Base-by-base conservation (phyloP, 2,797 vertebrate species). In the Pangasius larnaudii region DNA sequence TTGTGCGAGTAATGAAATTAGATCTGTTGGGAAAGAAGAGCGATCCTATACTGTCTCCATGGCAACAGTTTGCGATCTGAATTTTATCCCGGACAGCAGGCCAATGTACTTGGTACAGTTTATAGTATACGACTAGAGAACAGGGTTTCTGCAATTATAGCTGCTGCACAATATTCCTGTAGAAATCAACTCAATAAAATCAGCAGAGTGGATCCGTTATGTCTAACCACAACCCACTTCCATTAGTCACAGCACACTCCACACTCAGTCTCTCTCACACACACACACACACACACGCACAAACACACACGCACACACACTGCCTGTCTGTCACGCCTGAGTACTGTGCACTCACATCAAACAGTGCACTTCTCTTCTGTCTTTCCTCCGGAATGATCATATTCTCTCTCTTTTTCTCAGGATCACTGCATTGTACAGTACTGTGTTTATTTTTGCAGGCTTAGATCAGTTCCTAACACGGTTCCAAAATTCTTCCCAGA, bases 1-100 rank as follows among this genome's bases (percentile, higher is more conserved):
- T 87, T 87, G 46, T 58, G 39, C 24, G 63, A 71, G 51, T 75
- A 82, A 83, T 80, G 63, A 74, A 83, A 85, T 89, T n/a, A 46
- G 69, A 77, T 79, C 78, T 74, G 30, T 84, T 22, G 13, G 56
- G 58, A 42, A 65, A 30, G 61, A 53, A 42, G 74, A 80, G 77
- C 16, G 74, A 39, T 71, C 87, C 39, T 82, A 77, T 7, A 61
- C 78, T 18, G 33, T 82, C 58, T 49, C 69, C 74, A 85, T 86
- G 36, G 69, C 80, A 53, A 86, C 58, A 30, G 75, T 39, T 46
- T 49, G n/a, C n/a, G 13, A 30, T 61, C 61, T 9, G 9, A 56
- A 33, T 69, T n/a, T 42, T 39, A 13, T 3, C n/a, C 74, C 18
- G 71, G 30, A 22, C 27, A 63, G 82, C 51, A 58, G 71, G 11